Percentiles rank a stretch among this genome's conserved stretches.
These are phyloP conservation scores for Lithophane socia DNA, from an alignment of 2,888 invertebrate genomes.

Conservation along the genomic window DNA sequence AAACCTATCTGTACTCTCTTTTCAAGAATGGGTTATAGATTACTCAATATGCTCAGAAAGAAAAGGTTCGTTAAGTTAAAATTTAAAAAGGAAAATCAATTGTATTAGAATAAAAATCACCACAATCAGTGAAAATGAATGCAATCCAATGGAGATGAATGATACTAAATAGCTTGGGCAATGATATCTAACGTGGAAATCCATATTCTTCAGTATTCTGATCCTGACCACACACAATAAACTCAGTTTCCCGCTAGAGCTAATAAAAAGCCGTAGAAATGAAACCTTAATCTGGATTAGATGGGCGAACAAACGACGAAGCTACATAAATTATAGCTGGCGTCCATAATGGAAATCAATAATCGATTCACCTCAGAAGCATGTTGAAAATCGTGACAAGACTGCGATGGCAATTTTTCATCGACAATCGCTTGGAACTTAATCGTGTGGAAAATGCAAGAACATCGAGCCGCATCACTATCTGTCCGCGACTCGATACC, in stretches of 20 bases:
- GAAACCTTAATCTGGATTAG: slow-evolving; percentile 61
- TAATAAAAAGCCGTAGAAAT: slow-evolving; percentile 42
- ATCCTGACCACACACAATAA: slow-evolving; percentile 5
- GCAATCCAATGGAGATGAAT: background rate
- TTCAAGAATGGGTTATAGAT: background rate
- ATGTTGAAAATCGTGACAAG: slow-evolving; percentile 74
- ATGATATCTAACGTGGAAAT: background rate
- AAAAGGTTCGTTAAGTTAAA: background rate
- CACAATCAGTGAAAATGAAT: background rate
- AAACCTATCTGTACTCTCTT: background rate
- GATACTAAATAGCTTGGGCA: background rate
- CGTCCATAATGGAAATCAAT: slow-evolving; percentile 73
- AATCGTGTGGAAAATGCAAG: slow-evolving; percentile 82
- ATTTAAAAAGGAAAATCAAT: background rate
- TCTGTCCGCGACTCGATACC: slow-evolving; percentile 52
- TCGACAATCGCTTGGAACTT: slow-evolving; percentile 72
- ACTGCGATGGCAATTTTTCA: slow-evolving; percentile 77
- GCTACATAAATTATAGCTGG: slow-evolving; percentile 30
- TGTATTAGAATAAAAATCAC: background rate
- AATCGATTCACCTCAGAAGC: slow-evolving; percentile 71
- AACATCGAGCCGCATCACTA: slow-evolving; percentile 69
- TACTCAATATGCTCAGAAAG: background rate
- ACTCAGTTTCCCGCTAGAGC: background rate
- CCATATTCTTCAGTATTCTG: background rate
- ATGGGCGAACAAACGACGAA: slow-evolving; percentile 35